Evolutionary conservation across 2,113 vertebrate genomes (phyloP).

Genomic region (Vulpes vulpes): DNA sequence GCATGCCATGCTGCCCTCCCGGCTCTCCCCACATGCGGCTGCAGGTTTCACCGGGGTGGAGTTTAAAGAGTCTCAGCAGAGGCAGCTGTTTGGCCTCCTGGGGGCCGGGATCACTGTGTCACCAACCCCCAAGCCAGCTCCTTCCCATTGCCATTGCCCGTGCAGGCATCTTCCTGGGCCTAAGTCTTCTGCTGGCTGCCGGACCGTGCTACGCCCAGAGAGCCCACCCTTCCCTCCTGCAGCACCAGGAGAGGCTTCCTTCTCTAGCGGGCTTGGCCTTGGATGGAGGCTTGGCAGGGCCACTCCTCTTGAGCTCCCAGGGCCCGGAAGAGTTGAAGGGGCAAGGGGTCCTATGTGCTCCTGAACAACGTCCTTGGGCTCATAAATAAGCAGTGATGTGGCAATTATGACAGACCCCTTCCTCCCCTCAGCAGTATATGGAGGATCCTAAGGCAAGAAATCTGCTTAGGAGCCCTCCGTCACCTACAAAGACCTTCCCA

Average conservation of each 20-base stretch:
- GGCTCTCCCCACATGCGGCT: constrained; percentile 89
- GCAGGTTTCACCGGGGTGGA: constrained; percentile 88
- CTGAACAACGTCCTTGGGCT: not conserved
- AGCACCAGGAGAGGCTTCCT: not conserved
- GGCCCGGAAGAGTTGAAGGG: not conserved
- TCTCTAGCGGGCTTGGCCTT: not conserved
- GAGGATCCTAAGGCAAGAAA: not conserved
- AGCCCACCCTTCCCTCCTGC: not conserved
- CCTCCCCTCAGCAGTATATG: not conserved
- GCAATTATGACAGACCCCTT: not conserved
- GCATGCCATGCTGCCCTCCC: constrained; percentile 90
- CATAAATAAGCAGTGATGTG: not conserved
- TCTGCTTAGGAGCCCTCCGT: not conserved
- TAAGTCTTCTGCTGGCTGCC: not conserved
- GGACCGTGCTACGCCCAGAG: not conserved
- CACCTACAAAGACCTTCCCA: not conserved
- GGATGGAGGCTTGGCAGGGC: not conserved
- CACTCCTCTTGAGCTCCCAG: not conserved
- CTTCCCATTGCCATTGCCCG: not conserved
- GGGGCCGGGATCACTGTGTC: constrained; percentile 71
- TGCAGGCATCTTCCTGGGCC: constrained; percentile 16
- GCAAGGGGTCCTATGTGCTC: not conserved
- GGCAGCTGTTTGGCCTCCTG: constrained; percentile 88
- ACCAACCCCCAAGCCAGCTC: constrained; percentile 63
- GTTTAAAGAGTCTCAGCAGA: constrained; percentile 92